Conservation (phyloP, 2,797 vertebrate species). For the Malurus leucopterus region DNA sequence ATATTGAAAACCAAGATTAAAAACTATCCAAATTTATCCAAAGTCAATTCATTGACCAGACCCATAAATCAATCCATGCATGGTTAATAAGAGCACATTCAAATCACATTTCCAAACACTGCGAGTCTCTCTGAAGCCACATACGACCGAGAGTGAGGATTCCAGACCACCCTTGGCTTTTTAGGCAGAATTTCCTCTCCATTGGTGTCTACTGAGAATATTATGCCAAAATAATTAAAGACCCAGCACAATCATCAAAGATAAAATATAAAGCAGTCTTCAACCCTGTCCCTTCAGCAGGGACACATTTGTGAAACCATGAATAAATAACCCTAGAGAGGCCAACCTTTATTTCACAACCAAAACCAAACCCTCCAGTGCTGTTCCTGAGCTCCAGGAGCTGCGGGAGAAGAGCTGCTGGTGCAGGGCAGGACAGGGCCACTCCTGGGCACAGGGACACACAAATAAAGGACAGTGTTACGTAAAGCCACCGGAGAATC, state of each 20-base stretch:
- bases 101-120: slow-evolving; percentile 19
- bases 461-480: neutral
- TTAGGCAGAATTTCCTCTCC: slow-evolving; percentile 18
- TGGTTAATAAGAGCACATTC: slow-evolving; percentile 36
- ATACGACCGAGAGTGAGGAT: neutral
- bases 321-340: slow-evolving; percentile 11
- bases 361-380: neutral
- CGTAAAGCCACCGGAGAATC: neutral
- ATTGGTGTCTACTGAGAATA: neutral
- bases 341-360: slow-evolving; percentile 29
- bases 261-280: slow-evolving; percentile 26
- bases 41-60: slow-evolving; percentile 28
- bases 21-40: neutral
- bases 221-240: slow-evolving; percentile 17
- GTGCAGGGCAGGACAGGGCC: accelerated
- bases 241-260: slow-evolving; percentile 10
- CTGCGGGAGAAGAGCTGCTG: neutral
- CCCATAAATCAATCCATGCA: slow-evolving; percentile 16
- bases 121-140: slow-evolving; percentile 6
- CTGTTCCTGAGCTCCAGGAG: neutral
- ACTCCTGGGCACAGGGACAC: neutral
- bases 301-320: neutral
- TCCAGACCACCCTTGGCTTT: neutral
- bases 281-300: neutral
- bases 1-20: neutral